Evolutionary conservation across 1,140 invertebrate species (phyloP), one percentile per base, ranked within the genome.

Genomic region (Arion vulgaris): DNA sequence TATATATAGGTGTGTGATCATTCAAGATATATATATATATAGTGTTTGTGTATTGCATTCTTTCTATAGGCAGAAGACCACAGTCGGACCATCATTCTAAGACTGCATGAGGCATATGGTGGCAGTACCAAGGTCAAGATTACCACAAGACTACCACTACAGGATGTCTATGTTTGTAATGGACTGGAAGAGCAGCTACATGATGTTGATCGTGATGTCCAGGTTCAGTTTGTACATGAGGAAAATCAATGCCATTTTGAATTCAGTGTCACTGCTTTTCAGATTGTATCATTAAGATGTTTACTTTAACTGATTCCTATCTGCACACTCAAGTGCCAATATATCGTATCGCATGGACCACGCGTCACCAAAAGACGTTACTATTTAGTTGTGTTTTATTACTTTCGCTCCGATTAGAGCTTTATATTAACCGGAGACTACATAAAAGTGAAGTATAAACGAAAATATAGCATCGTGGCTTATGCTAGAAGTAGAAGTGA

Each of bases 81-180:
- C 2, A 72, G 83, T 34, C 68, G 80, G 17, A 78, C 72, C 0
- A 66, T 92, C 51, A 82, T 91, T 13, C 51, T 92, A 39, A 87
- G 92, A 23, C 51, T 93, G 19, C 93, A 92, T 84, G 92, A 93
- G 85, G 86, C 89, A 11, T 89, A 85, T 87, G 92, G 92, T 49
- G 91, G 91, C 26, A 82, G 80, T 23, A 87, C 88, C 39, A 69
- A 69, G 38, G 78, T 71, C 5, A 49, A 71, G n/a, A 28, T 80
- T n/a, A 41, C n/a, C n/a, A 45, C 78, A 53, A 1, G 17, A 0
- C n/a, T 71, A 19, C 9, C 32, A 13, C 34, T 80, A 0, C 1
- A 51, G 26, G 68, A 41, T 0, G 78, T 80, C 26, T 38, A 71
- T 15, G 62, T 41, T n/a, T 80, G 78, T 38, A 80, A 80, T 71